Evolutionary conservation across 2,113 vertebrate genomes (phyloP), one percentile per base, ranked within the genome.

Genomic region (Mesoclemmys tuberculata): DNA sequence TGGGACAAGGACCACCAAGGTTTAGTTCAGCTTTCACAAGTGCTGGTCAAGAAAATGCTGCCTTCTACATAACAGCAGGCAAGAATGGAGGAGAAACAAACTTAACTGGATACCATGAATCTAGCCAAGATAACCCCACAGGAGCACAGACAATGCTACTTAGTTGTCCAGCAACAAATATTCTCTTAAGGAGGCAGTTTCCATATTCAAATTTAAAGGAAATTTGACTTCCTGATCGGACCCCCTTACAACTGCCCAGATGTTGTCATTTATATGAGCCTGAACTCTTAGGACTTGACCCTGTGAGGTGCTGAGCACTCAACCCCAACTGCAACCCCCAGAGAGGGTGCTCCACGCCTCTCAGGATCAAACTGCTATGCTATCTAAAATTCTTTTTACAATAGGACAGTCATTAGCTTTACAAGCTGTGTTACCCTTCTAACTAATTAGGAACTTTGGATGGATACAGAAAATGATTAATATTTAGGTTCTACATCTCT

Each of bases 381-480:
- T 89, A 86, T 61, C 94, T 92, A 89, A 90, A 35, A 80, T 5
- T 26, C 75, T 85, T 58, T 61, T 49, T 64, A 2, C 27, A 85
- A 94, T 90, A 68, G 46, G 9, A 22, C 4, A 91, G 83, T 41
- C 56, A 93, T 54, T 10, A 96, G 88, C 88, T 88, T 91, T 29
- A 10, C 92, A 80, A 95, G 89, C 85, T 71, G 88, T 46, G 81
- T 49, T 84, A n/a, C 64, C 49, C 96, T 48, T 35, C 26, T 29
- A 94, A 89, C 90, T 96, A 97, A 95, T 92, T 38, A 97, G 94
- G 92, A 94, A 80, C 24, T 85, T 38, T 79, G 58, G 81, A 94
- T 64, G 90, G 94, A 93, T 92, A 96, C 96, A 95, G 90, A 48
- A 97, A 95, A 94, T 93, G 84, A 96, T 94, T 86, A 96, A 90